Base-by-base conservation (phyloP, 1,140 invertebrate species). In the Tetragnatha versicolor region DNA sequence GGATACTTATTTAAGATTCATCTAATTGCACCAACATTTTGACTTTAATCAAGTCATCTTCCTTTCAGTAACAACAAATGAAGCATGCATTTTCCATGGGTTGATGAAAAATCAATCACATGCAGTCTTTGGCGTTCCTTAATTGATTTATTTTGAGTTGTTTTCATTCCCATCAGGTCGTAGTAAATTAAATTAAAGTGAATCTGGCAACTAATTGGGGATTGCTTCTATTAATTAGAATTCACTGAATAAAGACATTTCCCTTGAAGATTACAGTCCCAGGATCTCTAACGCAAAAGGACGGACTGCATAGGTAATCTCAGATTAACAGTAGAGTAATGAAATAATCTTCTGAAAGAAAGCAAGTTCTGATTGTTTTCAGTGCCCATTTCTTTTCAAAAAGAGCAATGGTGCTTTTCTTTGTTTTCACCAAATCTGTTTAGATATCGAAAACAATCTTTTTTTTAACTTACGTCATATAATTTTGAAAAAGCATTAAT, bases 201-300 rank as follows among this genome's bases (percentile, higher is more conserved):
- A 58, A 58, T 58, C 35, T 33, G 29, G 55, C 31, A 58, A 58
- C 55, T 58, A 58, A 58, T 58, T 58, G 35, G 35, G 55, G 35
- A 58, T 31, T 58, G 55, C 55, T 58, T 58, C 55, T 58, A 58
- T 58, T 58, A 58, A 58, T 58, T 58, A 58, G 35, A 31, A 31
- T 58, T 58, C 35, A 58, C 55, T 58, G 55, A 58, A 58, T 58
- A 31, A 58, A 58, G 20, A 31, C 55, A n/a, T 58, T 33, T 58
- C n/a, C 29, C 29, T 58, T 14, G 55, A 58, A 33, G 55, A 58
- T 58, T 33, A 58, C 55, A 58, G n/a, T n/a, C n/a, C n/a, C 31
- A n/a, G 49, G 35, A 58, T 27, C 55, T 58, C 55, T 20, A 58
- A 58, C n/a, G n/a, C n/a, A n/a, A n/a, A n/a, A n/a, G n/a, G n/a